phyloP scores from a whole-genome alignment of 2,888 invertebrate genomes.

The Dicyrtoma fusca region DNA sequence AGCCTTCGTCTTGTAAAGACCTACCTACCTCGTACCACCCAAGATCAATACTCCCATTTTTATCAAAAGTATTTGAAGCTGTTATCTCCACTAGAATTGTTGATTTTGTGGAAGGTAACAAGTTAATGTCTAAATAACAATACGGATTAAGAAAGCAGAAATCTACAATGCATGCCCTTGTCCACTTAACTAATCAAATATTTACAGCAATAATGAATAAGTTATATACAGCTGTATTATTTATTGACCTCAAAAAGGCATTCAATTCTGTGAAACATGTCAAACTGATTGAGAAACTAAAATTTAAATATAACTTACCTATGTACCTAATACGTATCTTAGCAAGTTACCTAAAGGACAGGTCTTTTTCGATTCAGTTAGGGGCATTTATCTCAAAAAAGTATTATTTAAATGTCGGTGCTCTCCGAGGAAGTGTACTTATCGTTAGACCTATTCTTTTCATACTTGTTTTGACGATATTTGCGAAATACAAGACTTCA shows the following conservation, averaged over 20 bases:
- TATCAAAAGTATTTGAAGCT: too few relatives aligned
- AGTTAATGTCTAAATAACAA: too few relatives aligned
- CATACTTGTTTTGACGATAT: constrained; percentile 41
- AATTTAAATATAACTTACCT: not conserved
- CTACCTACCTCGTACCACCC: too few relatives aligned
- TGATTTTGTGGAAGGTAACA: too few relatives aligned
- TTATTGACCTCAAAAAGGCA: constrained; percentile 19
- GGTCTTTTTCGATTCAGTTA: not conserved
- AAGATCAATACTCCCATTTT: too few relatives aligned
- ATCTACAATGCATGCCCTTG: too few relatives aligned
- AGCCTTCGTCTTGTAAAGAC: too few relatives aligned
- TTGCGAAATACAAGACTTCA: not conserved
- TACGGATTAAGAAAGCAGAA: too few relatives aligned
- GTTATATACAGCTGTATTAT: not conserved
- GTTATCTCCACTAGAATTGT: too few relatives aligned
- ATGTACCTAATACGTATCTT: not conserved
- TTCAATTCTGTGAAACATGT: constrained; percentile 7
- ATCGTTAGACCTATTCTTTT: constrained; percentile 30
- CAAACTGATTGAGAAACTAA: constrained; percentile 1
- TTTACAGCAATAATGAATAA: too few relatives aligned
- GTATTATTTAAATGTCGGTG: not conserved
- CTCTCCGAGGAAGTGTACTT: constrained; percentile 23
- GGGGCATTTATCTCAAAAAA: not conserved
- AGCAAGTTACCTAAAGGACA: not conserved
- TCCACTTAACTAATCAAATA: too few relatives aligned